Base-by-base conservation (phyloP, 2,797 vertebrate genomes). In the Ateles fusciceps region DNA sequence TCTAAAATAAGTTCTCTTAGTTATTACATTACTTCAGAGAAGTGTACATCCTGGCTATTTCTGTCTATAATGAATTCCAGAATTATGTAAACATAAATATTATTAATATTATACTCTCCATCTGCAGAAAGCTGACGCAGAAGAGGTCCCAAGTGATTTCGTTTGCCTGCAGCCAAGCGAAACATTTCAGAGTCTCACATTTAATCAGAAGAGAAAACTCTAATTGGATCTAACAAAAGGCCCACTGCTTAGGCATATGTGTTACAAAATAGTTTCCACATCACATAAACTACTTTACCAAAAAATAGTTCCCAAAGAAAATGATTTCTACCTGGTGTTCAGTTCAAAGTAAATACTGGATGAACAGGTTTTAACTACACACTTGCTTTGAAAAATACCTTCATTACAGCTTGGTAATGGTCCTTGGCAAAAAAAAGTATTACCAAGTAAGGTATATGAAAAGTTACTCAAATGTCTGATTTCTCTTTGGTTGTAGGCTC, bases 191-290 rank as follows among this genome's bases (percentile, higher is more conserved):
- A 97, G 91, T 91, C 95, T 98, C 97, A 85, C 85, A 96, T 89
- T 98, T 97, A 97, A 88, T 97, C 94, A 88, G 97, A 96, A 97
- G 89, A 98, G 94, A 98, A 98, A 97, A 96, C 94, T 98, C 94
- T 98, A 98, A 98, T 79, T 97, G 97, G 92, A 98, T 98, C 95
- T 97, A 98, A 98, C 97, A 98, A 98, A 98, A 98, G 94, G 74
- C 93, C 97, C 96, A 97, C 94, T 97, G 86, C 96, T 97, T 96
- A 97, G 92, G 96, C 95, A 96, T 97, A 97, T 1, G 13, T 96
- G 94, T 97, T 97, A 98, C 75, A 97, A 98, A 98, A 98, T 95
- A 98, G 96, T 98, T 98, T 98, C 97, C 98, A 98, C 81, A 98
- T 97, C 97, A 95, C 97, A 98, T 98, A 97, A 98, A 98, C 91